Base-by-base conservation (phyloP, 2,113 vertebrate genomes). In the Dipodomys merriami region DNA sequence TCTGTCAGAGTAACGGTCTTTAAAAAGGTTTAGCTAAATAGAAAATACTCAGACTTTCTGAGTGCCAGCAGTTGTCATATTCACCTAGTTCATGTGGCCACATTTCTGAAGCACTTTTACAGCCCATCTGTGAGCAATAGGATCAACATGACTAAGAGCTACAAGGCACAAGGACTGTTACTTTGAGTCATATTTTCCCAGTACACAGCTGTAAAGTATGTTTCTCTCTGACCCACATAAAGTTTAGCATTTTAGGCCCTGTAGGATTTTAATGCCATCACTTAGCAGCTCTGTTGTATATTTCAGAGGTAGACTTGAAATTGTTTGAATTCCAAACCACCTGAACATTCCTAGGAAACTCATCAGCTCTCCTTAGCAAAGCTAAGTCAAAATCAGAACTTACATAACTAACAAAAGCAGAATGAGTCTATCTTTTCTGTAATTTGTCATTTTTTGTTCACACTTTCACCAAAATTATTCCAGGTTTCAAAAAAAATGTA, bases 121-220 rank as follows among this genome's bases (percentile, higher is more conserved):
- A 78, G 35, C 33, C 93, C 84, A 86, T 95, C 95, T 97, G 89
- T 94, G 72, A 96, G 93, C 91, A 94, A 77, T 83, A 91, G 83
- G 82, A 83, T 90, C 84, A 60, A 76, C 39, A 94, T 95, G 95
- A 95, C 87, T 96, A 85, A 96, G 81, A 91, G 83, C 20, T 77
- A 33, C 62, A 76, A 46, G 49, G 44, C 87, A 83, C 76, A 94
- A 85, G 29, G 49, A 69, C n/a, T 18, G 2, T 87, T 91, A 83
- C 86, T 91, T 91, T 95, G 87, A 94, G 91, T 96, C 89, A 94
- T 57, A 91, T 94, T 95, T 96, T 96, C 96, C 94, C 53, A n/a
- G 85, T 79, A 76, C 46, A 53, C 44, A 82, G 29, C 83, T 91
- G 67, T 65, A 78, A 91, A 88, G 65, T 94, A 80, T 91, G 80